Evolutionary conservation across 2,113 vertebrate species (phyloP).

Genomic region (Amblyopsis rosae): DNA sequence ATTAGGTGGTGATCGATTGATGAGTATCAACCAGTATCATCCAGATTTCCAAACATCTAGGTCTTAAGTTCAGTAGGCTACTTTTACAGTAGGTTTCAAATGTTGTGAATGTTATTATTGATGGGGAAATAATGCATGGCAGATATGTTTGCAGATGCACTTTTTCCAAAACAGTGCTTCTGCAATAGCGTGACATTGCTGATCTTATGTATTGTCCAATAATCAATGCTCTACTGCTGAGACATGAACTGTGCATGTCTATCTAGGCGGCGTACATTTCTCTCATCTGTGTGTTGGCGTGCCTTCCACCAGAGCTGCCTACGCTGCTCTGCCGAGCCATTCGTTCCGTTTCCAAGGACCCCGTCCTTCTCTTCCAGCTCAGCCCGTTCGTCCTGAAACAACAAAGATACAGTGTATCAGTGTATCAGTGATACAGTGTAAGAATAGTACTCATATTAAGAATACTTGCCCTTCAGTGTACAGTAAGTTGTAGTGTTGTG

Average conservation of each 20-base stretch:
- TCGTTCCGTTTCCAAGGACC: slow-evolving; percentile 67
- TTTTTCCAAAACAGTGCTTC: not conserved
- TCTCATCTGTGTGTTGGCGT: slow-evolving; percentile 88
- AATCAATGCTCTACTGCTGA: too few relatives aligned
- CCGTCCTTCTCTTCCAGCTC: slow-evolving; percentile 80
- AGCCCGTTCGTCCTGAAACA: slow-evolving; percentile 68
- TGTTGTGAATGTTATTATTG: too few relatives aligned
- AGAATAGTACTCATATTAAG: too few relatives aligned
- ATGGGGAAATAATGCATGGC: too few relatives aligned
- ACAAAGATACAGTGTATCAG: slow-evolving; percentile 29
- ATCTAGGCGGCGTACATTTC: slow-evolving; percentile 80
- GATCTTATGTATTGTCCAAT: not conserved
- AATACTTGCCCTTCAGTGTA: not conserved
- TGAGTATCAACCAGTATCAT: not conserved
- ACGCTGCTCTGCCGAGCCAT: slow-evolving; percentile 81
- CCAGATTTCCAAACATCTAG: not conserved
- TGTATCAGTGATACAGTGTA: too few relatives aligned
- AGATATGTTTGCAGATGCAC: not conserved
- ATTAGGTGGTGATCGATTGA: too few relatives aligned
- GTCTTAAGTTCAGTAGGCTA: not conserved
- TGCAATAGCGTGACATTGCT: not conserved
- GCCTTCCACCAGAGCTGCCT: slow-evolving; percentile 89
- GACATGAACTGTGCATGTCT: not conserved
- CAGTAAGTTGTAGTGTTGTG: not conserved
- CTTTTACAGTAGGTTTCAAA: too few relatives aligned